Evolutionary conservation across 30 jellyfish, hydroid and myxozoan species (phyloP).

Genomic region (Turritopsis rubra): DNA sequence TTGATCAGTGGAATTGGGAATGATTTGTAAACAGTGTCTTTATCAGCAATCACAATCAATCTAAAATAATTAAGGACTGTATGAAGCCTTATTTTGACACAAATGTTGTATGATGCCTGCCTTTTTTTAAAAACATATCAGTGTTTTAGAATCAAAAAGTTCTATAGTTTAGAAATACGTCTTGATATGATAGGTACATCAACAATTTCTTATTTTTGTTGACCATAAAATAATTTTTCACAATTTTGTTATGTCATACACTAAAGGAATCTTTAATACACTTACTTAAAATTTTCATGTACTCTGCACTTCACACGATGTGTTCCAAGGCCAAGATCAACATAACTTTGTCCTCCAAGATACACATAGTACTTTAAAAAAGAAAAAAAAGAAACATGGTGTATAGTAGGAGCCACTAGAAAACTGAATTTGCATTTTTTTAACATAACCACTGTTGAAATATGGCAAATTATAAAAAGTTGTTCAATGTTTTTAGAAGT

Average conservation of each 20-base stretch:
- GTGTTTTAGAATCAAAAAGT: background rate
- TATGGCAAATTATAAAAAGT: background rate
- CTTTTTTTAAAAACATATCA: background rate
- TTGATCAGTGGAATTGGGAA: conserved; percentile 79
- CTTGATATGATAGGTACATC: too few relatives aligned
- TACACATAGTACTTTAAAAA: conserved; percentile 44
- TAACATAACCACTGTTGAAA: background rate
- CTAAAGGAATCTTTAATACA: background rate
- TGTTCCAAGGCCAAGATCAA: conserved; percentile 72
- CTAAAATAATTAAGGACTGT: conserved; percentile 27
- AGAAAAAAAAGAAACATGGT: background rate
- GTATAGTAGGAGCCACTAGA: background rate
- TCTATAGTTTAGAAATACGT: too few relatives aligned
- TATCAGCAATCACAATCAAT: conserved; percentile 71
- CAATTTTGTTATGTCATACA: background rate
- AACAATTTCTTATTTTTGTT: too few relatives aligned
- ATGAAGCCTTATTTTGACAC: background rate
- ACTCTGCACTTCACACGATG: conserved; percentile 84
- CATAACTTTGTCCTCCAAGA: conserved; percentile 71
- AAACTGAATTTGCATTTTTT: background rate
- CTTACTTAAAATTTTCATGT: conserved; percentile 69
- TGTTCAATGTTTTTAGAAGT: background rate
- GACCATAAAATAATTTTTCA: too few relatives aligned
- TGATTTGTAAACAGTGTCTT: conserved; percentile 49
- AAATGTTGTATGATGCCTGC: too few relatives aligned